phyloP scores from a whole-genome alignment of 2,888 invertebrate species.

The Pseudoips prasinana region DNA sequence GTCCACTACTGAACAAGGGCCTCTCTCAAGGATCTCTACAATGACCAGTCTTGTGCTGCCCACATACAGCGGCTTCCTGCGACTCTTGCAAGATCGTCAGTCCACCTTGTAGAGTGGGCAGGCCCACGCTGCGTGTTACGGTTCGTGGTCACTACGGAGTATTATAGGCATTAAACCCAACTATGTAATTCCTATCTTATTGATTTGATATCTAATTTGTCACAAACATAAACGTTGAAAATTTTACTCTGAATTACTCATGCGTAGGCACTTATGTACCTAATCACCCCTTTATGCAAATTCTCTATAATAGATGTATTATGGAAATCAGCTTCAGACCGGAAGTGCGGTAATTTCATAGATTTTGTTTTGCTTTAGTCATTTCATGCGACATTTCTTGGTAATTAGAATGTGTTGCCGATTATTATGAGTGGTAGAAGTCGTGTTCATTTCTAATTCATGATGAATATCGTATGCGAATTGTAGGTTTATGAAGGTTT shows the following conservation, averaged over 20 bases:
- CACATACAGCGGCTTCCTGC: no score
- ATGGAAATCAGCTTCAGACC: constrained; percentile 47
- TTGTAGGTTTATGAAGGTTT: constrained; percentile 2
- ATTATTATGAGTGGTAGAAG: constrained; percentile 16
- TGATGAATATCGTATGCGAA: constrained; percentile 9
- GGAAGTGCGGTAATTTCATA: constrained; percentile 56
- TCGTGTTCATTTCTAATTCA: constrained; percentile 24
- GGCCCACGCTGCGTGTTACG: no score
- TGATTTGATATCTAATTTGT: no score
- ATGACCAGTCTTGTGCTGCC: no score
- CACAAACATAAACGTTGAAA: no score
- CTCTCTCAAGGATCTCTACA: no score
- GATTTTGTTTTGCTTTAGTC: constrained; percentile 37
- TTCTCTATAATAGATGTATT: constrained; percentile 42
- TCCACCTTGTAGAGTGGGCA: no score
- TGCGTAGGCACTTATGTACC: constrained; percentile 20
- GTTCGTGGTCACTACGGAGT: no score
- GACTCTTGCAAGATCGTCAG: no score
- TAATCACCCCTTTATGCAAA: constrained; percentile 38
- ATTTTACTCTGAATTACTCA: constrained; percentile 4
- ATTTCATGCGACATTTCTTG: constrained; percentile 35
- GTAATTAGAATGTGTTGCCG: constrained; percentile 18
- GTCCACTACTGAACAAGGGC: no score
- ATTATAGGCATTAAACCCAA: no score
- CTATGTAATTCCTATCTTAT: no score